phyloP scores from a whole-genome alignment of 2,888 invertebrate species.

The Deilephila porcellus region DNA sequence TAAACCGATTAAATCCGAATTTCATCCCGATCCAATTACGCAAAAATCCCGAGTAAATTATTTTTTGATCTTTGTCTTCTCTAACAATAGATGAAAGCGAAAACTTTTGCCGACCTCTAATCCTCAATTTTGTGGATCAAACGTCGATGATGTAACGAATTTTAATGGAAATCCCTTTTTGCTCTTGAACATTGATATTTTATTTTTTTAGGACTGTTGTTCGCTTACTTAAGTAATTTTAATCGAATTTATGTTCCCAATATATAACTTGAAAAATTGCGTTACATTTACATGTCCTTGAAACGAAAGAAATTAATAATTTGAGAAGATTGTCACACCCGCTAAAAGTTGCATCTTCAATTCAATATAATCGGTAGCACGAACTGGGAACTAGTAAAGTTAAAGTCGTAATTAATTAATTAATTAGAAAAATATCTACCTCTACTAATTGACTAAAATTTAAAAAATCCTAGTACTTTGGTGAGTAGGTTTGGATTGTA shows the following conservation, averaged over 20 bases:
- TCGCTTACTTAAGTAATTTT: background rate
- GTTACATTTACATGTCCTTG: too few relatives aligned
- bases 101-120: constrained; percentile 25
- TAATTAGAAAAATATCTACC: too few relatives aligned
- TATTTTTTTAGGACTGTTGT: constrained; percentile 1
- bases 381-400: too few relatives aligned
- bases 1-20: constrained; percentile 48
- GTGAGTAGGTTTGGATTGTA: too few relatives aligned
- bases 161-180: constrained; percentile 21
- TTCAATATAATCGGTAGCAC: too few relatives aligned
- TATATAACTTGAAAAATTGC: too few relatives aligned
- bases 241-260: background rate
- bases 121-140: constrained; percentile 29
- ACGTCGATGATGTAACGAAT: constrained; percentile 24
- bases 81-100: constrained; percentile 28
- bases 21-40: constrained; percentile 57
- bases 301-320: too few relatives aligned
- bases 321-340: too few relatives aligned
- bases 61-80: constrained; percentile 50
- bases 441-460: too few relatives aligned
- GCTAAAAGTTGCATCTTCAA: too few relatives aligned
- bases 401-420: too few relatives aligned
- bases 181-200: background rate
- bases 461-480: too few relatives aligned
- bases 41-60: constrained; percentile 49